These are phyloP conservation scores for Temnothorax longispinosus DNA, from an alignment of 1,140 invertebrate genomes.

Conservation along the genomic window DNA sequence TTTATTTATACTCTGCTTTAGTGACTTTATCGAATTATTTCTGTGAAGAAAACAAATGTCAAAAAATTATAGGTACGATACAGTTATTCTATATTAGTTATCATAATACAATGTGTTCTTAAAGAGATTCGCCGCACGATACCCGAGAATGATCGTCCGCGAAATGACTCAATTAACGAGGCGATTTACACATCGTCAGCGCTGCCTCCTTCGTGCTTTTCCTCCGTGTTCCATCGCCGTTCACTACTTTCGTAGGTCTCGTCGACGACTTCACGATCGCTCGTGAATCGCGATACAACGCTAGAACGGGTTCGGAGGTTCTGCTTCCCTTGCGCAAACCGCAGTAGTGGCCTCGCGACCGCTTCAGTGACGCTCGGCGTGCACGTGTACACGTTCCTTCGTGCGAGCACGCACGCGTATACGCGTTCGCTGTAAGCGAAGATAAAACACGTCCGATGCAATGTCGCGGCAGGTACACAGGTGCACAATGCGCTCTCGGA, in stretches of 20 bases:
- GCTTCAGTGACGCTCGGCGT: neutral
- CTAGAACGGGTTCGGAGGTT: neutral
- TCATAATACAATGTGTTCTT: slow-evolving; percentile 74
- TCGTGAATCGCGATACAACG: neutral
- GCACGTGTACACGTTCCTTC: slow-evolving; percentile 19
- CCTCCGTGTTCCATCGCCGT: neutral
- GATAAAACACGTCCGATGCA: slow-evolving; percentile 53
- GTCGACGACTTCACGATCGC: neutral
- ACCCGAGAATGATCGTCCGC: slow-evolving; percentile 52
- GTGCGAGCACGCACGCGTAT: slow-evolving; percentile 1
- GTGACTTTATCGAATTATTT: neutral
- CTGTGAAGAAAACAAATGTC: neutral
- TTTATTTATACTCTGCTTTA: neutral
- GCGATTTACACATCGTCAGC: slow-evolving; percentile 53
- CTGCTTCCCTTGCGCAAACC: slow-evolving; percentile 17
- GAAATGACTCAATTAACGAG: slow-evolving; percentile 70
- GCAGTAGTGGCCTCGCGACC: neutral
- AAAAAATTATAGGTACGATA: slow-evolving; percentile 35
- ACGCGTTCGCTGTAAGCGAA: slow-evolving; percentile 13
- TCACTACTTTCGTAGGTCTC: slow-evolving; percentile 12
- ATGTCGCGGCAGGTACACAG: slow-evolving; percentile 70
- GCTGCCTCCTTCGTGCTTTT: slow-evolving; percentile 16
- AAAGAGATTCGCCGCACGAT: slow-evolving; percentile 68
- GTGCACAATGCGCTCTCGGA: slow-evolving; percentile 68
- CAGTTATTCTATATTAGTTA: slow-evolving; percentile 68